These are phyloP conservation scores for Phasianus colchicus DNA, from an alignment of 2,113 vertebrate species.

Conservation along the genomic window DNA sequence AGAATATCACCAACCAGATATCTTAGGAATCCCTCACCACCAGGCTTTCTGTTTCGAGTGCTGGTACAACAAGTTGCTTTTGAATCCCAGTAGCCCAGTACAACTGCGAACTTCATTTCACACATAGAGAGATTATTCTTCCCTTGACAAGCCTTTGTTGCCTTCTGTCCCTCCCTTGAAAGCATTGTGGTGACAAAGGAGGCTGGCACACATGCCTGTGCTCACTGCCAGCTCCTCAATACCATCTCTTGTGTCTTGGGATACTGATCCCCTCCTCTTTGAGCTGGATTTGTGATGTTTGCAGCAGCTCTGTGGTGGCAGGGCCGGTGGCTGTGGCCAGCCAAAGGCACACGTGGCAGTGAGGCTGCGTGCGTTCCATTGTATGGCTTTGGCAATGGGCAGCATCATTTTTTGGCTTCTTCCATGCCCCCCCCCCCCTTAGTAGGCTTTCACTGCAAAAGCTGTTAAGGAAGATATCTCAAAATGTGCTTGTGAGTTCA, in stretches of 20 bases:
- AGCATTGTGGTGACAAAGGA: slow-evolving; percentile 68
- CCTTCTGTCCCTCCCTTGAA: slow-evolving; percentile 52
- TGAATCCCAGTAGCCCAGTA: slow-evolving; percentile 30
- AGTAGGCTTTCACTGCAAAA: slow-evolving; percentile 39
- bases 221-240: slow-evolving; percentile 72
- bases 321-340: slow-evolving; percentile 52
- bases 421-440: not conserved
- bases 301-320: slow-evolving; percentile 37
- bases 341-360: slow-evolving; percentile 71
- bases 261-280: slow-evolving; percentile 61
- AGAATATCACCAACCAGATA: not conserved
- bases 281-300: slow-evolving; percentile 1
- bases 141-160: slow-evolving; percentile 27
- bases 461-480: slow-evolving; percentile 35
- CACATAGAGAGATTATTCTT: slow-evolving; percentile 35
- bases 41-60: slow-evolving; percentile 34
- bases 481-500: slow-evolving; percentile 47
- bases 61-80: slow-evolving; percentile 8
- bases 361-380: slow-evolving; percentile 54
- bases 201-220: slow-evolving; percentile 34
- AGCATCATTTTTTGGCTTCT: not conserved
- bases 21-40: not conserved
- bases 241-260: slow-evolving; percentile 62
- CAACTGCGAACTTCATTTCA: slow-evolving; percentile 20
- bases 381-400: slow-evolving; percentile 29